A percentile compares a stretch with the other conserved stretches of the same genome.
These are phyloP conservation scores for Leucoraja erinaceus DNA, from an alignment of 2,113 vertebrate genomes.

Conservation along the genomic window DNA sequence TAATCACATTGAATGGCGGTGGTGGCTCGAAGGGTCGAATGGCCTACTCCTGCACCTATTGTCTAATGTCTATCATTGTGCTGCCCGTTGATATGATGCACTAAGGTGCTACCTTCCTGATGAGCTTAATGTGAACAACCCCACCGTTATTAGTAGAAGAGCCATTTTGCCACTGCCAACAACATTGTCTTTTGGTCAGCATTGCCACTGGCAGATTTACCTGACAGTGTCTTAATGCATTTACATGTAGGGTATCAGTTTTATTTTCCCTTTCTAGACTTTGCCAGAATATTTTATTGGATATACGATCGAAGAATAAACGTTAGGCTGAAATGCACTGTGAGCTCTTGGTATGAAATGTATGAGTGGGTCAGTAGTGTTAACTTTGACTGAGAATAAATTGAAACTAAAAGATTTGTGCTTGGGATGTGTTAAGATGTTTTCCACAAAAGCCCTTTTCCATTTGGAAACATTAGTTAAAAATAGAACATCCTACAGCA, in stretches of 20 bases:
- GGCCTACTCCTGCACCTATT: too few species aligned
- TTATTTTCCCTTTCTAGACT: not conserved
- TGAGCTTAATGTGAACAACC: not conserved
- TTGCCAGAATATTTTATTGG: not conserved
- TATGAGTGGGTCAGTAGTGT: not conserved
- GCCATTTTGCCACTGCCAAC: not conserved
- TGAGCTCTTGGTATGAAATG: not conserved
- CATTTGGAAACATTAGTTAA: not conserved
- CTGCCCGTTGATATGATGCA: not conserved
- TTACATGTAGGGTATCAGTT: not conserved
- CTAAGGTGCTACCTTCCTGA: not conserved
- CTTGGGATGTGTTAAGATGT: not conserved
- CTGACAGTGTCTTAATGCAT: not conserved
- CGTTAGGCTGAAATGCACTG: not conserved
- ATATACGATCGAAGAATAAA: not conserved
- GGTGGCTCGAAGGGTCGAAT: too few species aligned
- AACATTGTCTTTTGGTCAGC: not conserved
- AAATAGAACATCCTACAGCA: too few species aligned
- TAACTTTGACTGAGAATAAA: not conserved
- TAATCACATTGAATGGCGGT: too few species aligned
- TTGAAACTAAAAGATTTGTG: not conserved
- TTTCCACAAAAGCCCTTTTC: not conserved
- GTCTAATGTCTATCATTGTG: too few species aligned
- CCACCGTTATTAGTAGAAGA: not conserved
- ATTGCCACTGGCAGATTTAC: not conserved